Evolutionary conservation across 2,797 vertebrate genomes (phyloP).

Genomic region (Cyprinella venusta): DNA sequence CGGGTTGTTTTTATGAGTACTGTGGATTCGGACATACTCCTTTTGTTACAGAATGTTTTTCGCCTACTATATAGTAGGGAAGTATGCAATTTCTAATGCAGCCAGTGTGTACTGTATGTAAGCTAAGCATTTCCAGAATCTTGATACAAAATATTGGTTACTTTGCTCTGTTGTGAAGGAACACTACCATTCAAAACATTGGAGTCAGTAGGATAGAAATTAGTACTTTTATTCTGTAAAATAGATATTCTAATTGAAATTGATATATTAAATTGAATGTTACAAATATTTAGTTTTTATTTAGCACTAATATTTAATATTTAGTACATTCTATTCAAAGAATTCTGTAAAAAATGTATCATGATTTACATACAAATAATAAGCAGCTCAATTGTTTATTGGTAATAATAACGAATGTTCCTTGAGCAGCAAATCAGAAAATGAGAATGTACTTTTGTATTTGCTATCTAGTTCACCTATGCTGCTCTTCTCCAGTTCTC

Average conservation of each 20-base stretch:
- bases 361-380: neutral
- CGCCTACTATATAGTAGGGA: no score
- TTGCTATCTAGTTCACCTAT: neutral
- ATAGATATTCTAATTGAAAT: no score
- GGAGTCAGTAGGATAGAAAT: neutral
- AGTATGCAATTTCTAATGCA: no score
- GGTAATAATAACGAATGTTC: neutral
- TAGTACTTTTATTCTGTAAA: neutral
- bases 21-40: no score
- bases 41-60: no score
- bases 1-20: no score
- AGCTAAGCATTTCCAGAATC: neutral
- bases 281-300: neutral
- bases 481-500: slow-evolving; percentile 36
- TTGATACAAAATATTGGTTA: neutral
- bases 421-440: neutral
- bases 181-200: neutral
- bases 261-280: neutral
- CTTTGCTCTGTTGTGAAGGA: neutral
- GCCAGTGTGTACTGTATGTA: neutral
- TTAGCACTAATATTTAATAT: no score
- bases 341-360: neutral
- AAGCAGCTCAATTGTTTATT: neutral
- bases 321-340: neutral
- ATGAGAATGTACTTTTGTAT: neutral